Evolutionary conservation across 1,140 invertebrate species (phyloP).

Genomic region (Hetaerina americana): DNA sequence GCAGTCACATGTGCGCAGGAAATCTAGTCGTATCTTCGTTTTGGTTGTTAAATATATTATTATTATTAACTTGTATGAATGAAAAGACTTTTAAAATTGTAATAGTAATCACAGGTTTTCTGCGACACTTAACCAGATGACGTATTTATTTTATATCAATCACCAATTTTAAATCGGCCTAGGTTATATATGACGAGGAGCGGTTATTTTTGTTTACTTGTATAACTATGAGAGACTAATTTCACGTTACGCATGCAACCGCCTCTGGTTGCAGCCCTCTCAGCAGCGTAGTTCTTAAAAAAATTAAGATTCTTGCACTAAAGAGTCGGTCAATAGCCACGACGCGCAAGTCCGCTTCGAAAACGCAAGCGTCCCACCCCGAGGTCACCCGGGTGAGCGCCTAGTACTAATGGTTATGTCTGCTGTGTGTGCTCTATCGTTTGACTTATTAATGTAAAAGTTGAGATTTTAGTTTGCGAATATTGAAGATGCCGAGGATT

Average conservation of each 20-base stretch:
- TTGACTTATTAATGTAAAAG: background rate
- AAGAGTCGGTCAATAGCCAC: background rate
- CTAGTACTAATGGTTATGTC: background rate
- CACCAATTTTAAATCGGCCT: too few relatives aligned
- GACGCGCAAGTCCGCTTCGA: background rate
- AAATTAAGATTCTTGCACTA: background rate
- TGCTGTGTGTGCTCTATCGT: background rate
- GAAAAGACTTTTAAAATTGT: too few relatives aligned
- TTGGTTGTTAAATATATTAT: too few relatives aligned
- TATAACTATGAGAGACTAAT: background rate
- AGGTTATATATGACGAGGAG: too few relatives aligned
- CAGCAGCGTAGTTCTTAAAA: background rate
- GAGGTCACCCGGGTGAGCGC: background rate
- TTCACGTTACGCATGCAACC: background rate
- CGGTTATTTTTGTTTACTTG: background rate
- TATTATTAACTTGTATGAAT: too few relatives aligned
- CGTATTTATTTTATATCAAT: too few relatives aligned
- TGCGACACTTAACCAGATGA: too few relatives aligned
- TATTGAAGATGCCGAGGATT: slow-evolving; percentile 33
- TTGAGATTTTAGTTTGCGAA: background rate
- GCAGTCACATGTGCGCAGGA: too few relatives aligned
- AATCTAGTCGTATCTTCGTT: too few relatives aligned
- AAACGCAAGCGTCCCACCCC: background rate
- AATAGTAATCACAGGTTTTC: too few relatives aligned
- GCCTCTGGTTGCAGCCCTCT: background rate